Evolutionary conservation across 2,797 vertebrate genomes (phyloP).

Genomic region (Enteromius radiatus): DNA sequence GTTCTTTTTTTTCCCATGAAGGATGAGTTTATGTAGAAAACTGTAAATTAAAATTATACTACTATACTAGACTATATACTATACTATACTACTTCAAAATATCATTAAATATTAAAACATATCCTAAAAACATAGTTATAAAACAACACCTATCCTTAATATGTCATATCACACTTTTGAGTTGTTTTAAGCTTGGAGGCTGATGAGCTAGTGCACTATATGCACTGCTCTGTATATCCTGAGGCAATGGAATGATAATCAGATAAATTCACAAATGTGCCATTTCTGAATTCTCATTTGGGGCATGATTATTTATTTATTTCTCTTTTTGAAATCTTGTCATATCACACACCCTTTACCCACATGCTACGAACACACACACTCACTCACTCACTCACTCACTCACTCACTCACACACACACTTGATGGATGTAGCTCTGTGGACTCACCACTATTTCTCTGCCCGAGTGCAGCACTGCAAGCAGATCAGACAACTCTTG

Average conservation of each 20-base stretch:
- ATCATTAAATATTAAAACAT: no score
- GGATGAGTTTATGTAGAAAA: no score
- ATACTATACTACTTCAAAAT: no score
- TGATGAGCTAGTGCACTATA: not conserved
- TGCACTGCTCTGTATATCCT: not conserved
- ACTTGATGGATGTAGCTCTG: constrained; percentile 20
- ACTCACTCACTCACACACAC: not conserved
- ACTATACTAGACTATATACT: no score
- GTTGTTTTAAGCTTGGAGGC: not conserved
- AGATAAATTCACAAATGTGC: constrained; percentile 19
- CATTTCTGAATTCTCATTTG: constrained; percentile 6
- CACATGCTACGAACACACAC: not conserved
- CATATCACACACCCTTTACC: not conserved
- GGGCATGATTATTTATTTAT: not conserved
- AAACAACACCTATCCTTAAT: not conserved
- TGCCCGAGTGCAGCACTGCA: constrained; percentile 60
- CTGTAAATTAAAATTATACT: no score
- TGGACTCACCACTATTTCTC: constrained; percentile 52
- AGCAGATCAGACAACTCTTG: constrained; percentile 68
- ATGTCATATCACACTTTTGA: not conserved
- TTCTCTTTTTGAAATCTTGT: not conserved
- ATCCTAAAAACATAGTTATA: not conserved
- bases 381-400: not conserved
- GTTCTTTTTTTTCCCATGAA: no score
- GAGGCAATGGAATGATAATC: not conserved